phyloP scores from a whole-genome alignment of 2,888 invertebrate genomes.

The Tribolium freemani region DNA sequence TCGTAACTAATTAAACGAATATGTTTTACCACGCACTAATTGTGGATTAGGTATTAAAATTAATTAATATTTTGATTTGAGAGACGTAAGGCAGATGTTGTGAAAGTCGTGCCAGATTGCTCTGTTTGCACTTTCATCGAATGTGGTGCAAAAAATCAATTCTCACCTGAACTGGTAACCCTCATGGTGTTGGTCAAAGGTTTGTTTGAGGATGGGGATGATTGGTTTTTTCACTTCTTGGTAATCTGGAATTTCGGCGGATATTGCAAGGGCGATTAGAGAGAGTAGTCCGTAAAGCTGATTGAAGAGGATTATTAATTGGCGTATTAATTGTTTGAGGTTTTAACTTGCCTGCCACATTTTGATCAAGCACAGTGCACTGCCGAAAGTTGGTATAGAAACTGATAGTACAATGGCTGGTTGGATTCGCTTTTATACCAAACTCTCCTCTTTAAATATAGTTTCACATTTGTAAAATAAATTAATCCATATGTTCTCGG shows the following conservation, averaged over 20 bases:
- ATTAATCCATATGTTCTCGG: constrained; percentile 48
- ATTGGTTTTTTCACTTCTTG: constrained; percentile 57
- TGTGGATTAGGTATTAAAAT: background rate
- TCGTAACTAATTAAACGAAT: constrained; percentile 71
- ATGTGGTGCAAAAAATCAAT: constrained; percentile 11
- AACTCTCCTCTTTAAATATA: constrained; percentile 43
- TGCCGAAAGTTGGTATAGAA: constrained; percentile 17
- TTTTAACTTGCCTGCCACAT: constrained; percentile 15
- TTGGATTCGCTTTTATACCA: constrained; percentile 46
- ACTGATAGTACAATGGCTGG: constrained; percentile 34
- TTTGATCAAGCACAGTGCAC: constrained; percentile 1
- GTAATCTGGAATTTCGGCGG: constrained; percentile 15
- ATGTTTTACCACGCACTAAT: constrained; percentile 21
- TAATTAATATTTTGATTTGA: constrained; percentile 17
- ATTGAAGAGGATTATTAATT: background rate
- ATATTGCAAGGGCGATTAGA: background rate
- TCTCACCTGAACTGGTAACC: constrained; percentile 76
- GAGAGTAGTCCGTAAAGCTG: background rate
- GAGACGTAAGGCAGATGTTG: constrained; percentile 36
- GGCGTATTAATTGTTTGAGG: background rate
- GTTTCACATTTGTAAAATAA: constrained; percentile 51
- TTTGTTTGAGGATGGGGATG: constrained; percentile 75
- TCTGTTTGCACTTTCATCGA: constrained; percentile 32
- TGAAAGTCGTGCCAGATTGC: constrained; percentile 31
- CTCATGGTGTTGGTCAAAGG: constrained; percentile 71